Base-by-base conservation (phyloP, 2,113 vertebrate species). In the Apaloderma vittatum region DNA sequence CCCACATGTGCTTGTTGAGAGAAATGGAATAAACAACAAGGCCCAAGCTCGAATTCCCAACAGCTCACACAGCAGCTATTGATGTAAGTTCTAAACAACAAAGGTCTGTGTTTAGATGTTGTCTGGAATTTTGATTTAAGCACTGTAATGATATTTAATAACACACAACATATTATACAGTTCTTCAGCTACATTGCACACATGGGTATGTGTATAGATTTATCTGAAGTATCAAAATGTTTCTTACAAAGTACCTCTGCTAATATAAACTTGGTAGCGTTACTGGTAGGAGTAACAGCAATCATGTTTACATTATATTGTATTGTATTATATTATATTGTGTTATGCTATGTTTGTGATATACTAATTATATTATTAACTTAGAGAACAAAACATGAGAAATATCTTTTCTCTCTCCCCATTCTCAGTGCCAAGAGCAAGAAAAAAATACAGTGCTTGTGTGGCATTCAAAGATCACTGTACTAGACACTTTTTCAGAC, bases 61-160 rank as follows among this genome's bases (percentile, higher is more conserved):
- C 45, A 86, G 36, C 8, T 83, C 55, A 73, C 59, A 70, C 9
- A 80, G 9, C 12, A 32, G 49, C 61, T 77, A 83, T 4, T 57
- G 40, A 78, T 52, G 3, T 6, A 49, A 5, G 7, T 2, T 61
- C 48, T 51, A 68, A 55, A 48, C 45, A 92, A 12, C 58, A 30
- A 48, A 79, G 45, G 40, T 48, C 29, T 45, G n/a, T 45, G 18
- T 65, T 80, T 70, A 54, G 63, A 30, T 74, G 30, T n/a, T 92
- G 26, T 36, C 54, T 87, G 46, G 59, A 94, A 88, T 90, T 81
- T 88, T 62, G 49, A 96, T 59, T 93, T 92, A 72, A 90, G 77
- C 34, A 48, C 20, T 72, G 58, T 36, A 61, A 79, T 0, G 1
- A 22, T 85, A 76, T 61, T 71, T 88, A 63, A 43, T n/a, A 85